Conservation (phyloP, 2,888 invertebrate species). For the Crossocerus cetratus region DNA sequence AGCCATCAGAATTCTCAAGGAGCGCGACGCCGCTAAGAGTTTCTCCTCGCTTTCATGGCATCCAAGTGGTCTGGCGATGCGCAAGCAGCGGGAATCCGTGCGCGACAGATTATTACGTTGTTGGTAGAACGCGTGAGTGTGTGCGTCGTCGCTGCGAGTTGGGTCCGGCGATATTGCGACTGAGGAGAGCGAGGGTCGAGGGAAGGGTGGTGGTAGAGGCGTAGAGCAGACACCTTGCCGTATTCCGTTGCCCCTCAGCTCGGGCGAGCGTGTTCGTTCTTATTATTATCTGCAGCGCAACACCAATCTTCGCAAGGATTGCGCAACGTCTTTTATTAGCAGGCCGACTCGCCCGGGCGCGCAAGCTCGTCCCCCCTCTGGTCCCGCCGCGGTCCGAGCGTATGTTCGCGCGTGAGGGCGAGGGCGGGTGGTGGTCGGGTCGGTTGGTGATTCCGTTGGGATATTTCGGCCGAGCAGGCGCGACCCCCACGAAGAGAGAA, state of each 20-base stretch:
- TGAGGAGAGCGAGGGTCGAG: neutral
- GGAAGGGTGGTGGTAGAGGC: no score
- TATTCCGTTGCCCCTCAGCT: neutral
- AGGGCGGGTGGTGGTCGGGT: slow-evolving; percentile 1
- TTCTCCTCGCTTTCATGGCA: slow-evolving; percentile 46
- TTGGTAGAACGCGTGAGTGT: slow-evolving; percentile 30
- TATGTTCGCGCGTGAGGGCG: slow-evolving; percentile 36
- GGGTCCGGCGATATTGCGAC: slow-evolving; percentile 30
- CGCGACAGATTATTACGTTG: slow-evolving; percentile 50
- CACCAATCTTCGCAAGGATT: slow-evolving; percentile 54
- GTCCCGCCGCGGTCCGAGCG: slow-evolving; percentile 26
- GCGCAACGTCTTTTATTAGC: slow-evolving; percentile 71
- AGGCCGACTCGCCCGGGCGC: slow-evolving; percentile 48
- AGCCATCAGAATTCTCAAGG: slow-evolving; percentile 1
- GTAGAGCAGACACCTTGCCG: neutral
- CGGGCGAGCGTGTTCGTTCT: slow-evolving; percentile 45
- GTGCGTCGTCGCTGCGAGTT: slow-evolving; percentile 31
- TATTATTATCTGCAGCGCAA: slow-evolving; percentile 62
- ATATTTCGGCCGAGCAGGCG: neutral
- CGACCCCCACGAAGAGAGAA: neutral
- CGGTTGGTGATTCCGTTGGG: no score
- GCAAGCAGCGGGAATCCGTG: slow-evolving; percentile 33
- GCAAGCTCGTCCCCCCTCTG: slow-evolving; percentile 49
- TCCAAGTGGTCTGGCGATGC: slow-evolving; percentile 24
- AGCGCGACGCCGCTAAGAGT: slow-evolving; percentile 31